Evolutionary conservation across 1,140 invertebrate genomes (phyloP).

Genomic region (Dinoponera quadriceps): DNA sequence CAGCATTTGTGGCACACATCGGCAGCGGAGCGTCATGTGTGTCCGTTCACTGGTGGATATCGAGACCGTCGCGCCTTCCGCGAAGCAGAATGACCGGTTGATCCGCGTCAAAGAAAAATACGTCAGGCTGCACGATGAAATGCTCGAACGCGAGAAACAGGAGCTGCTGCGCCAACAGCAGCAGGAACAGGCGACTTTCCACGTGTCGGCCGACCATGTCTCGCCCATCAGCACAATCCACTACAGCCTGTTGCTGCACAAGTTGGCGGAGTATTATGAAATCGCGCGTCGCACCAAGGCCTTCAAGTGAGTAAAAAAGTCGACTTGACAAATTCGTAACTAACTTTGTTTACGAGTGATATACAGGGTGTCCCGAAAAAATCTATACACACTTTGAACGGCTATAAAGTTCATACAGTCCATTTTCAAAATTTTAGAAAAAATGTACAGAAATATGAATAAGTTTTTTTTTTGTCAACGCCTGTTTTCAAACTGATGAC

Average conservation of each 20-base stretch:
- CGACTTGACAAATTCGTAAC: no score
- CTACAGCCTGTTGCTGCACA: constrained; percentile 71
- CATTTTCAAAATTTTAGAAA: no score
- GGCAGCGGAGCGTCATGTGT: constrained; percentile 72
- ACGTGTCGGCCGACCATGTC: constrained; percentile 63
- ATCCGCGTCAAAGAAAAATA: constrained; percentile 79
- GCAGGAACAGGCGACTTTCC: constrained; percentile 20
- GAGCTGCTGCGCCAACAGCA: constrained; percentile 46
- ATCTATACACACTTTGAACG: no score
- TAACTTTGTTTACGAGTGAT: no score
- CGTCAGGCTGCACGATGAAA: constrained; percentile 77
- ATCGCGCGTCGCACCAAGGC: constrained; percentile 70
- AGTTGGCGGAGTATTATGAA: constrained; percentile 65
- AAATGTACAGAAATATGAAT: no score
- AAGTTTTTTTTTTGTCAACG: no score
- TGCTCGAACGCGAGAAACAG: constrained; percentile 66
- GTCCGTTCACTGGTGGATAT: constrained; percentile 73
- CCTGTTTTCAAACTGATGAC: no score
- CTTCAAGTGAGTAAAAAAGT: constrained; percentile 80
- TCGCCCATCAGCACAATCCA: constrained; percentile 70
- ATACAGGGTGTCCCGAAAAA: no score
- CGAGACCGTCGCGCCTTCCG: constrained; percentile 54
- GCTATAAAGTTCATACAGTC: no score
- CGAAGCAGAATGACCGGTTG: constrained; percentile 57
- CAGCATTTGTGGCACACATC: not conserved